Evolutionary conservation across 2,113 vertebrate species (phyloP).

Genomic region (Rhineura floridana): DNA sequence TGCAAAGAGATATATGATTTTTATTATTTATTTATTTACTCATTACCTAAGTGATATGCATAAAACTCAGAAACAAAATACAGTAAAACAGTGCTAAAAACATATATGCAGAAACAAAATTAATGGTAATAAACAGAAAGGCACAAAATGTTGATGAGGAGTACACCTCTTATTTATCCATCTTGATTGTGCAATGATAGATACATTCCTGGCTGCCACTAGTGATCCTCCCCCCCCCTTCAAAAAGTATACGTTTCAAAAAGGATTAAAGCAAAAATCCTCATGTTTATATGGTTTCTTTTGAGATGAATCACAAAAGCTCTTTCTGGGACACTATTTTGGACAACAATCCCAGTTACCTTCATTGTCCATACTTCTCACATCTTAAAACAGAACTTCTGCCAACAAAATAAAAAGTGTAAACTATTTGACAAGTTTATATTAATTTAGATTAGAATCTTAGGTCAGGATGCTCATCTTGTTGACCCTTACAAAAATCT

Average conservation of each 20-base stretch:
- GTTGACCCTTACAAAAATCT: neutral
- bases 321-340: neutral
- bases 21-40: too few species aligned
- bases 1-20: neutral
- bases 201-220: neutral
- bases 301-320: neutral
- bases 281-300: neutral
- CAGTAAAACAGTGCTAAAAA: too few species aligned
- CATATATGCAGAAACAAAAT: too few species aligned
- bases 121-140: neutral
- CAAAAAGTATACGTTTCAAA: neutral
- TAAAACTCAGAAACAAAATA: too few species aligned
- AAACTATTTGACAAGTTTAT: neutral
- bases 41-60: too few species aligned
- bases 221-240: neutral
- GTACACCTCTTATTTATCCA: neutral
- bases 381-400: neutral
- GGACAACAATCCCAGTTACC: neutral
- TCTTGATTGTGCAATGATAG: neutral
- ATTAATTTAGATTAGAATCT: neutral
- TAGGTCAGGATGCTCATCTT: neutral
- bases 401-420: neutral
- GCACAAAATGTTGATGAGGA: neutral
- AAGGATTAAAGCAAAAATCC: neutral
- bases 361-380: neutral